Percentiles rank a stretch among this genome's conserved stretches.
phyloP scores from a whole-genome alignment of 2,113 vertebrate species.

The Cephalopholis sonnerati region DNA sequence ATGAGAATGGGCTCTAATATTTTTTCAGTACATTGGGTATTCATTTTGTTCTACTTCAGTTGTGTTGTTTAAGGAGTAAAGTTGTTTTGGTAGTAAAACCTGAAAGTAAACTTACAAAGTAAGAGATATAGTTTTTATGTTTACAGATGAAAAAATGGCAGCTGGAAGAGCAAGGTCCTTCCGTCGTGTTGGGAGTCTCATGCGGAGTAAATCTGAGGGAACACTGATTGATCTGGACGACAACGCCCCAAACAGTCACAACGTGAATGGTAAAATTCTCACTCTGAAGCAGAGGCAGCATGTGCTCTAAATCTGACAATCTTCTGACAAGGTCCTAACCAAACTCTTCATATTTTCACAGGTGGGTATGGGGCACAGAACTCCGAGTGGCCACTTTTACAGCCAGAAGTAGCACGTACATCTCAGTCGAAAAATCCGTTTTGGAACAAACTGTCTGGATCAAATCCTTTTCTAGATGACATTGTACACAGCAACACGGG shows the following conservation, averaged over 20 bases:
- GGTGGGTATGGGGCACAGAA: slow-evolving; percentile 64
- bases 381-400: slow-evolving; percentile 69
- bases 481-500: slow-evolving; percentile 84
- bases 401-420: slow-evolving; percentile 61
- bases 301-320: neutral
- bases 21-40: neutral
- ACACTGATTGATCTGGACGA: slow-evolving; percentile 90
- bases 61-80: neutral
- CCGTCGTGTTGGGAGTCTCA: slow-evolving; percentile 80
- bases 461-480: slow-evolving; percentile 95
- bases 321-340: neutral
- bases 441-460: slow-evolving; percentile 91
- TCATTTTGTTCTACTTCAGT: neutral
- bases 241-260: slow-evolving; percentile 69
- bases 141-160: slow-evolving; percentile 88
- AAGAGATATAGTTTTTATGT: slow-evolving; percentile 14
- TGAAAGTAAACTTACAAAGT: neutral
- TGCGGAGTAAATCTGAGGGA: slow-evolving; percentile 90
- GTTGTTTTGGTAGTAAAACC: neutral
- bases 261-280: slow-evolving; percentile 79
- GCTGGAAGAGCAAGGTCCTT: slow-evolving; percentile 80
- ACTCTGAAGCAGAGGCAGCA: neutral
- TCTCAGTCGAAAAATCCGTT: slow-evolving; percentile 90
- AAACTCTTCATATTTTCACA: slow-evolving; percentile 54
- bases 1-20: neutral